phyloP scores from a whole-genome alignment of 2,888 invertebrate genomes.

The Habrosyne pyritoides region DNA sequence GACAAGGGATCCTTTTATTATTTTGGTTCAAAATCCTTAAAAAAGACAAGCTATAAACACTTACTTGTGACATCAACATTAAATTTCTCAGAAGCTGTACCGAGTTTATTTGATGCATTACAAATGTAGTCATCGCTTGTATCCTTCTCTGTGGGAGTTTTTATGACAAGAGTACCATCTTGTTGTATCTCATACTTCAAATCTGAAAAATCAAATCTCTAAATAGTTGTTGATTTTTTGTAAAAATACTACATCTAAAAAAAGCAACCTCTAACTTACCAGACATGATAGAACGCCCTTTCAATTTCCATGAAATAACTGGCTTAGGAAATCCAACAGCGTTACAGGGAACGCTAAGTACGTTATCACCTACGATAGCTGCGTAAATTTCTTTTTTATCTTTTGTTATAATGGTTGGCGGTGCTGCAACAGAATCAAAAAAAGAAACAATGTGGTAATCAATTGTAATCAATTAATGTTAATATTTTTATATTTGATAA shows the following conservation, averaged over 20 bases:
- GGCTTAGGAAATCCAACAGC: constrained; percentile 9
- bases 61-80: not conserved
- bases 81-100: not conserved
- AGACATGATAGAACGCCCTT: not conserved
- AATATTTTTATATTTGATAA: no score
- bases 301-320: not conserved
- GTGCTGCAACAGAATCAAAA: not conserved
- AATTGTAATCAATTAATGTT: no score
- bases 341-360: constrained; percentile 1
- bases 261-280: not conserved
- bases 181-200: not conserved
- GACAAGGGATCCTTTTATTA: no score
- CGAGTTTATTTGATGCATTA: not conserved
- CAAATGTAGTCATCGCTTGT: not conserved
- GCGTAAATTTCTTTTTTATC: not conserved
- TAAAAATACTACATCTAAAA: no score
- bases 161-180: not conserved
- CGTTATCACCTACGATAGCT: not conserved
- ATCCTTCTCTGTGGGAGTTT: not conserved
- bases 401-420: not conserved
- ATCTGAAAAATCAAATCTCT: constrained; percentile 1
- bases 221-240: no score
- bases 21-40: not conserved
- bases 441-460: no score
- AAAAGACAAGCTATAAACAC: not conserved